Conservation (phyloP, 1,140 invertebrate species). For the Brachionus manjavacas region DNA sequence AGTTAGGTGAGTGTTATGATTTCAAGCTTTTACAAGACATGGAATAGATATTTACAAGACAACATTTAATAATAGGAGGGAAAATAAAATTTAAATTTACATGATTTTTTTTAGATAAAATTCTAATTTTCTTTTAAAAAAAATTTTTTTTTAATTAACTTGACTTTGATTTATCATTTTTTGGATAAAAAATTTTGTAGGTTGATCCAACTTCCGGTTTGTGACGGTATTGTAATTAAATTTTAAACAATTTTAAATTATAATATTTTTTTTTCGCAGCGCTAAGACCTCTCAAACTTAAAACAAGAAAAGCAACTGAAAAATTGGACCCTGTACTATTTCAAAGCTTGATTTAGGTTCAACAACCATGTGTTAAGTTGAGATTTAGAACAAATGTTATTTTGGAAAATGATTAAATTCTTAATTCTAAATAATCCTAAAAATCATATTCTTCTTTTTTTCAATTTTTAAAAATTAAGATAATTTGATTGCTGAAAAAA, state of each 20-base stretch:
- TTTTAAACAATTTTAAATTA: background rate
- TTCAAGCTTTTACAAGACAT: background rate
- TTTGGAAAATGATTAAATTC: too few species aligned
- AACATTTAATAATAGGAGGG: background rate
- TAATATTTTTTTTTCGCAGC: too few species aligned
- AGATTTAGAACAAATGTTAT: too few species aligned
- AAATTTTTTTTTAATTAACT: background rate
- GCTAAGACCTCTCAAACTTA: too few species aligned
- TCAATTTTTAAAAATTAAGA: too few species aligned
- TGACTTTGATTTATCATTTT: background rate
- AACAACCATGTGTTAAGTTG: too few species aligned
- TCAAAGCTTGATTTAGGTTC: too few species aligned
- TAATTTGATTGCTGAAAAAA: too few species aligned
- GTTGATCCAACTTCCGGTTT: background rate
- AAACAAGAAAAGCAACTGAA: too few species aligned
- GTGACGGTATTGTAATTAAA: background rate
- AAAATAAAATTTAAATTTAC: background rate
- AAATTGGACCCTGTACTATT: too few species aligned
- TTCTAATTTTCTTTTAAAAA: conserved; percentile 5
- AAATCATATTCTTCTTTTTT: too few species aligned
- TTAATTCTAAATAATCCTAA: too few species aligned
- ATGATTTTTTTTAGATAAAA: background rate
- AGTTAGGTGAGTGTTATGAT: background rate
- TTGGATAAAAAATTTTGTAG: background rate
- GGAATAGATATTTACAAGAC: background rate